Conservation (phyloP, 2,113 vertebrate species). For the Petromus typicus region DNA sequence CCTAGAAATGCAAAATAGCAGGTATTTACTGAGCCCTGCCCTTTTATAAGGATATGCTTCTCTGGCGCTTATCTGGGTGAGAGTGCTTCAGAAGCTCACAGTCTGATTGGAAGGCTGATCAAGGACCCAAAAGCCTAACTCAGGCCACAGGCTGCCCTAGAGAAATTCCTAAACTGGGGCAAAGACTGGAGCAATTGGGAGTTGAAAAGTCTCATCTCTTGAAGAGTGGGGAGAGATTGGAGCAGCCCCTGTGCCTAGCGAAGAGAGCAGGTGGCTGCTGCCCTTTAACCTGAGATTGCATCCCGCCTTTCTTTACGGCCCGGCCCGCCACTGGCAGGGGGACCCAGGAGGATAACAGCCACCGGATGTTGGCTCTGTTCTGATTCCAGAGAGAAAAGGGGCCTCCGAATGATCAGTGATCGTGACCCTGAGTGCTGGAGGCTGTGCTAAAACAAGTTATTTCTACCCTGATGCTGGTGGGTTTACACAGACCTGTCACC, state of each 20-base stretch:
- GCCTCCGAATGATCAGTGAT: no score
- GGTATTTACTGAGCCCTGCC: neutral
- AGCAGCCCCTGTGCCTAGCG: neutral
- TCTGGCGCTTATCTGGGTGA: neutral
- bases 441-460: neutral
- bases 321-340: no score
- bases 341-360: no score
- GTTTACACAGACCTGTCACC: neutral
- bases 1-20: neutral
- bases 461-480: neutral
- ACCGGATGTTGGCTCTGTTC: accelerated
- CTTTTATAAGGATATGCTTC: neutral
- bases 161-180: neutral
- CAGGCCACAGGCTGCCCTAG: neutral
- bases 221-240: no score
- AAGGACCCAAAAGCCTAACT: neutral
- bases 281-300: neutral
- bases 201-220: neutral
- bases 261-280: neutral
- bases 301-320: neutral
- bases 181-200: neutral
- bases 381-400: neutral
- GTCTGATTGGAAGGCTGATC: neutral
- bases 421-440: no score
- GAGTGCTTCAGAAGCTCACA: neutral